These are phyloP conservation scores for Desmophyllum pertusum DNA, from an alignment of 92 coral and sea anemone genomes.

Conservation along the genomic window DNA sequence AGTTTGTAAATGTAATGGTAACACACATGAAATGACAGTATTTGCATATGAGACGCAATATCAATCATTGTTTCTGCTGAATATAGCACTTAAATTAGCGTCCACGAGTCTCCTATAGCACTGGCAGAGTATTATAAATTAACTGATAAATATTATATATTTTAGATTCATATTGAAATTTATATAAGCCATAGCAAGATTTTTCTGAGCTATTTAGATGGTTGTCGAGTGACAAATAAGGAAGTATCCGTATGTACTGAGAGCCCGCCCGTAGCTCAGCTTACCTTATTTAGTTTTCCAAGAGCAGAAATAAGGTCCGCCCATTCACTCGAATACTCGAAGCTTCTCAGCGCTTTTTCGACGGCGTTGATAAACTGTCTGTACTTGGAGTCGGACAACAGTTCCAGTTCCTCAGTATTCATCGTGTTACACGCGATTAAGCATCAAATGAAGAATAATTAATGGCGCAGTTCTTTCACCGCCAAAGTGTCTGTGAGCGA, in stretches of 20 bases:
- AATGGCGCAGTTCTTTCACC: background rate
- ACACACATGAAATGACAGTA: too few relatives aligned
- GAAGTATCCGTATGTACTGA: background rate
- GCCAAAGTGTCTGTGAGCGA: background rate
- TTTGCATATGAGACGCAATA: too few relatives aligned
- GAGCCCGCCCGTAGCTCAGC: background rate
- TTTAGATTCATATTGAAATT: too few relatives aligned
- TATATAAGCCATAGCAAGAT: too few relatives aligned
- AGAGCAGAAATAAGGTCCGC: conserved; percentile 97
- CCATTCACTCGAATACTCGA: conserved; percentile 98
- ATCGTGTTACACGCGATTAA: conserved; percentile 24
- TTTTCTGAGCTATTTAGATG: too few relatives aligned
- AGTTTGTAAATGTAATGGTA: too few relatives aligned
- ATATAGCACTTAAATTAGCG: too few relatives aligned
- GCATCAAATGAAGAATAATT: background rate
- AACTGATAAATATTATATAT: too few relatives aligned
- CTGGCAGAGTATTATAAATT: too few relatives aligned
- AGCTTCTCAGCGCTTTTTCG: conserved; percentile 91
- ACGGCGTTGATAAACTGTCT: conserved; percentile 95
- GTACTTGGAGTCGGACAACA: conserved; percentile 92
- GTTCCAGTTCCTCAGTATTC: conserved; percentile 91
- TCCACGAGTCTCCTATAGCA: too few relatives aligned
- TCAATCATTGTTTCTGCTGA: too few relatives aligned
- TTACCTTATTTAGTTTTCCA: conserved; percentile 96
- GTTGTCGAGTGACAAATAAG: background rate